Conservation (phyloP, 1,140 invertebrate genomes). For the Tetragnatha versicolor region DNA sequence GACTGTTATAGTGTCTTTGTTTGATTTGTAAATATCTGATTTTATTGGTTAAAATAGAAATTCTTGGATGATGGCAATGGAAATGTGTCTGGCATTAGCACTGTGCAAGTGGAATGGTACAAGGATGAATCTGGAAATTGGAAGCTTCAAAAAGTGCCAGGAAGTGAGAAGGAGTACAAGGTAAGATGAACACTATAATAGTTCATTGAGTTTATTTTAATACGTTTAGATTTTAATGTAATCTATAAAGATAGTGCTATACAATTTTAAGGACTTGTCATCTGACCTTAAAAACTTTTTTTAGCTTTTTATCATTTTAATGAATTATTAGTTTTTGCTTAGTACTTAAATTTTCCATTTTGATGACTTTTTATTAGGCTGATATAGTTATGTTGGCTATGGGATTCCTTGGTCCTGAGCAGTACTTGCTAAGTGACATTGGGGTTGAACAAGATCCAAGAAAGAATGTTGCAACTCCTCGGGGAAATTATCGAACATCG, state of each 20-base stretch:
- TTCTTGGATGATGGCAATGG: constrained; percentile 92
- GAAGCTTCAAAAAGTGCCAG: constrained; percentile 90
- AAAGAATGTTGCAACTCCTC: constrained; percentile 88
- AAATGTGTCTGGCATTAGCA: constrained; percentile 86
- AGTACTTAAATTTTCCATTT: not conserved
- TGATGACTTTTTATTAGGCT: constrained; percentile 69
- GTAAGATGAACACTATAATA: constrained; percentile 50
- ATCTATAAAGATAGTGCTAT: not conserved
- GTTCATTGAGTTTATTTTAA: not conserved
- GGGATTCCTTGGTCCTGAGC: constrained; percentile 98
- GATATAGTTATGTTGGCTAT: constrained; percentile 95
- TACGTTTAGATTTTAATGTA: not conserved
- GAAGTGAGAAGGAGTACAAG: constrained; percentile 73
- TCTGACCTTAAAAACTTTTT: not conserved
- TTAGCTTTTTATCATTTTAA: not conserved
- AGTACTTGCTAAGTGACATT: constrained; percentile 84
- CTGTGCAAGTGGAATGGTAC: constrained; percentile 90
- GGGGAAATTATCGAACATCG: constrained; percentile 81
- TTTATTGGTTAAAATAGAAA: constrained; percentile 69
- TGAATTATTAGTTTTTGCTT: not conserved
- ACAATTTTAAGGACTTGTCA: not conserved
- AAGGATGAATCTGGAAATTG: constrained; percentile 87
- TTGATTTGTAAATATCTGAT: not conserved
- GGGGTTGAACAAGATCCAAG: constrained; percentile 85
- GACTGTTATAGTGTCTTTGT: not conserved